These are phyloP conservation scores for Eulemur rufifrons DNA, from an alignment of 2,113 vertebrate genomes.

Conservation along the genomic window DNA sequence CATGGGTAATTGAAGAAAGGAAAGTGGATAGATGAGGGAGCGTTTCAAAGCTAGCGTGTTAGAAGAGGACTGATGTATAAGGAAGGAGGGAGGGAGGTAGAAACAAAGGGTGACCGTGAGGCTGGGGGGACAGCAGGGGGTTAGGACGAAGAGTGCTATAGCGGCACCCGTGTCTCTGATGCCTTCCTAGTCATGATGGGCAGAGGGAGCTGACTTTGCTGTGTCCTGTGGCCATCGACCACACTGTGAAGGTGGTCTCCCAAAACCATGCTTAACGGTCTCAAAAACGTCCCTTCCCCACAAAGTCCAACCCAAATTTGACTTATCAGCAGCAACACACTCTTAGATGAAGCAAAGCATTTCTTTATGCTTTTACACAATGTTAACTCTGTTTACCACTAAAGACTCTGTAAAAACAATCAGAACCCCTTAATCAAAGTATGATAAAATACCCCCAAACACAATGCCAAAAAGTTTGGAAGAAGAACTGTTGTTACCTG, in stretches of 20 bases:
- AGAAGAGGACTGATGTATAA: neutral
- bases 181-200: neutral
- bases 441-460: neutral
- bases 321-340: neutral
- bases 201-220: neutral
- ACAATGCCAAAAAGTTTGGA: neutral
- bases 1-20: neutral
- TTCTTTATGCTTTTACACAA: conserved; percentile 25
- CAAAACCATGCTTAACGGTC: neutral
- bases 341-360: neutral
- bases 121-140: fast-evolving
- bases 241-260: neutral
- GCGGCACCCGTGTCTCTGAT: neutral
- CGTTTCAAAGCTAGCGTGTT: neutral
- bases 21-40: neutral
- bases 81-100: neutral
- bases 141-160: neutral
- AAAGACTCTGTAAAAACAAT: neutral
- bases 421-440: neutral
- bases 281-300: neutral
- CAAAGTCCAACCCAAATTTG: neutral
- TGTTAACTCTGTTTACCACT: neutral
- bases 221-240: neutral
- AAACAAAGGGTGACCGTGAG: neutral
- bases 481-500: conserved; percentile 84